phyloP scores from a whole-genome alignment of 2,797 vertebrate genomes.

The Rhinichthys osculus region DNA sequence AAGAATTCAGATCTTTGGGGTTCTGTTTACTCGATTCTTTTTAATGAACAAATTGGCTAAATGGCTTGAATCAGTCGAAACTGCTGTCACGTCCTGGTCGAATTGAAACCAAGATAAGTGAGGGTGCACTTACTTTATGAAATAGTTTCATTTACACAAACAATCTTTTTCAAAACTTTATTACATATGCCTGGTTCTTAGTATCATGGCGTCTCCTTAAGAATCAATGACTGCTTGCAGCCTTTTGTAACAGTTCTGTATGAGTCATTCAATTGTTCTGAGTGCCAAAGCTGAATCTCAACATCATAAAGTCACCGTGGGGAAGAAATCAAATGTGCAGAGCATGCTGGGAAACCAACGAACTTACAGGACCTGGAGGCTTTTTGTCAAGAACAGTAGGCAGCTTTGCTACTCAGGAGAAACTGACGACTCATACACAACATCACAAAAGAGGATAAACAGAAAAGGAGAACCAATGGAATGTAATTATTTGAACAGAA shows the following conservation, averaged over 20 bases:
- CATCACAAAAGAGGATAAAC: conserved; percentile 14
- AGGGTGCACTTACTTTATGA: not conserved
- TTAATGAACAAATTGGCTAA: not conserved
- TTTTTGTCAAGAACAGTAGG: conserved; percentile 37
- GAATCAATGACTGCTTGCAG: conserved; percentile 1
- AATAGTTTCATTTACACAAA: not conserved
- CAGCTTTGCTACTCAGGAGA: not conserved
- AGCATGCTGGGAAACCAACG: conserved; percentile 11
- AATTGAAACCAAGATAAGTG: not conserved
- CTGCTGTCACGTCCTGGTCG: not conserved
- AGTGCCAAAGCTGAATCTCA: conserved; percentile 18
- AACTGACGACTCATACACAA: not conserved
- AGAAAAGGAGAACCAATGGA: not conserved
- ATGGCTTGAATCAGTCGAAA: not conserved
- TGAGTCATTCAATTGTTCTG: not conserved
- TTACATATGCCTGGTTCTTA: not conserved
- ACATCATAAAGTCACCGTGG: conserved; percentile 34
- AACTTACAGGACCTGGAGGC: conserved; percentile 19
- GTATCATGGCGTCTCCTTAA: conserved; percentile 8
- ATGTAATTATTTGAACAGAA: not conserved
- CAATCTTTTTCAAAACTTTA: not conserved
- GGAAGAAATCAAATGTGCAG: conserved; percentile 24
- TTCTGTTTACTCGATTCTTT: not conserved
- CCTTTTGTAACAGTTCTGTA: conserved; percentile 16
- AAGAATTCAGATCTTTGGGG: not conserved